Conservation (phyloP, 1,140 invertebrate genomes). For the Euura saliciscinereae region DNA sequence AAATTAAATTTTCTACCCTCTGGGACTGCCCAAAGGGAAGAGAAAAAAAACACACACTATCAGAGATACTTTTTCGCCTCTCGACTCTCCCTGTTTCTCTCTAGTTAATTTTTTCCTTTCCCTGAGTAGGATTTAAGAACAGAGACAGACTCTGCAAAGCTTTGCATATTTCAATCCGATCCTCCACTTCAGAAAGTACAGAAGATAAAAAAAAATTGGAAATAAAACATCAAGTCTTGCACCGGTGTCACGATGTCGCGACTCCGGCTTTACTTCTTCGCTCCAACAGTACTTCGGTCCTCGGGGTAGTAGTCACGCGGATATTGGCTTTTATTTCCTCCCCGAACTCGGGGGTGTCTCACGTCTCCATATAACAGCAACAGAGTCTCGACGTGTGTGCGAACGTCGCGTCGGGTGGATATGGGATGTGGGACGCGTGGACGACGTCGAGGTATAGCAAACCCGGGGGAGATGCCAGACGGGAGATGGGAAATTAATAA, state of each 20-base stretch:
- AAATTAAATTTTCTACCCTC: conserved; percentile 65
- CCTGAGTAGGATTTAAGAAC: too few relatives aligned
- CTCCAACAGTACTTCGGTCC: too few relatives aligned
- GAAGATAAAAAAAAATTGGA: too few relatives aligned
- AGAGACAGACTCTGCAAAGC: too few relatives aligned
- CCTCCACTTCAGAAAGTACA: too few relatives aligned
- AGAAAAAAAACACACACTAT: conserved; percentile 24
- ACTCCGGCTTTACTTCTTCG: too few relatives aligned
- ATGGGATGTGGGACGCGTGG: conserved; percentile 35
- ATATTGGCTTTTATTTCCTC: conserved; percentile 18
- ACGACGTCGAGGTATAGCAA: conserved; percentile 32
- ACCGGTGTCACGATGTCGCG: too few relatives aligned
- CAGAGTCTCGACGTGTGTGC: conserved; percentile 16
- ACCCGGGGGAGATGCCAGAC: conserved; percentile 43
- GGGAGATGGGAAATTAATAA: conserved; percentile 74
- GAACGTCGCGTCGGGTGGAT: background rate
- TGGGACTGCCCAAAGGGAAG: background rate
- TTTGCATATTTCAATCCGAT: too few relatives aligned
- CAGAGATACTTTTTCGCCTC: too few relatives aligned
- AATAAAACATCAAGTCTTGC: too few relatives aligned
- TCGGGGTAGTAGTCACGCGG: background rate
- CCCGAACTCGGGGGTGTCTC: background rate
- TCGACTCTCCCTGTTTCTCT: too few relatives aligned
- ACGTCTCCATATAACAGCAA: conserved; percentile 13
- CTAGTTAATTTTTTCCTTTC: too few relatives aligned